These are phyloP conservation scores for Zeuzera pyrina DNA, from an alignment of 2,888 invertebrate genomes.

Conservation along the genomic window DNA sequence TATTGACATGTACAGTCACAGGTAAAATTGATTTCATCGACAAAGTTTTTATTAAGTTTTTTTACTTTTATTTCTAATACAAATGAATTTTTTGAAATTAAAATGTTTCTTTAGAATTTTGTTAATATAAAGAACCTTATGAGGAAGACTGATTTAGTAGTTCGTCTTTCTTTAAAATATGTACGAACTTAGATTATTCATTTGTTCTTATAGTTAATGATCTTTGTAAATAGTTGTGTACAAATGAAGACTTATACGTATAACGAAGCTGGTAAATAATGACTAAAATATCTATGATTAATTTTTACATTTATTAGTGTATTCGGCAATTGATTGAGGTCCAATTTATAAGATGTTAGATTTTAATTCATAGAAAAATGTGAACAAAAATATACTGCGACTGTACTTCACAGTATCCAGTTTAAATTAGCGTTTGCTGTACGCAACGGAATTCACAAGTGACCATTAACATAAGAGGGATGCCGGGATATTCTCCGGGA, in stretches of 20 bases:
- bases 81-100: too few species aligned
- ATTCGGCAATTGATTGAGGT: too few species aligned
- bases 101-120: neutral
- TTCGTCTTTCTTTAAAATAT: too few species aligned
- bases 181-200: too few species aligned
- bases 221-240: neutral
- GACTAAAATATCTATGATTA: neutral
- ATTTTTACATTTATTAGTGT: conserved; percentile 7
- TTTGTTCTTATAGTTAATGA: too few species aligned
- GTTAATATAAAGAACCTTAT: neutral
- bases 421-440: conserved; percentile 53
- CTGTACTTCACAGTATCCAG: conserved; percentile 31
- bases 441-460: conserved; percentile 36
- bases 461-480: conserved; percentile 55
- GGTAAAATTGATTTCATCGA: conserved; percentile 7
- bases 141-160: too few species aligned
- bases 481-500: conserved; percentile 27
- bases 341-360: too few species aligned
- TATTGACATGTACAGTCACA: conserved; percentile 28
- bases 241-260: too few species aligned
- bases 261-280: neutral
- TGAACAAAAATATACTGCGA: conserved; percentile 16
- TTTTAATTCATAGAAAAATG: too few species aligned
- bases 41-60: too few species aligned
- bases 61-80: too few species aligned